A percentile compares a stretch with the other conserved stretches of the same genome.
Evolutionary conservation across 1,140 invertebrate species (phyloP).

Genomic region (Philopotamus ludificatus): DNA sequence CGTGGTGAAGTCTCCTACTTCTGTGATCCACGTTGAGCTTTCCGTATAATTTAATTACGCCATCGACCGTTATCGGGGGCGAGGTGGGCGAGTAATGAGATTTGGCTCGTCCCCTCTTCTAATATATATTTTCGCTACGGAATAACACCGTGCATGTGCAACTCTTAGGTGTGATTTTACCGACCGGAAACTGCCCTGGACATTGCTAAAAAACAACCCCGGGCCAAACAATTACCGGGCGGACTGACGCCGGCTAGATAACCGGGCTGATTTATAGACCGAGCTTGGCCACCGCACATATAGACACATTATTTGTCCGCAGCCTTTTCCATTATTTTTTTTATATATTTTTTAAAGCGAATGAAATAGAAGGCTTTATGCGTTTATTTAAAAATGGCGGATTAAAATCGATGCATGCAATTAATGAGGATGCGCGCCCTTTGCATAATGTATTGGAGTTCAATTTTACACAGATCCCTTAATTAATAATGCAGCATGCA

Average conservation of each 20-base stretch:
- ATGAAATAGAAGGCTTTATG: too few species aligned
- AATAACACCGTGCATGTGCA: background rate
- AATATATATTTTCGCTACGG: background rate
- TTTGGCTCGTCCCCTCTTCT: background rate
- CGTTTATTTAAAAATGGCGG: too few species aligned
- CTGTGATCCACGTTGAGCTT: background rate
- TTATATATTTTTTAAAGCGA: background rate
- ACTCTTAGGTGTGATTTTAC: background rate
- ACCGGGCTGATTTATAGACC: conserved; percentile 16
- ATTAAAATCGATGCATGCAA: too few species aligned
- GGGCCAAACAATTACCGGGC: conserved; percentile 29
- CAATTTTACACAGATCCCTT: too few species aligned
- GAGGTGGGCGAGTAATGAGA: background rate
- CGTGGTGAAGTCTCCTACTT: too few species aligned
- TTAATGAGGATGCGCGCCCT: too few species aligned
- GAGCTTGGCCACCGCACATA: background rate
- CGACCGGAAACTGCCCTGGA: background rate
- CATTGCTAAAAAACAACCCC: conserved; percentile 18
- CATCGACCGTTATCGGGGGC: background rate
- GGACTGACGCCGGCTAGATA: conserved; percentile 24
- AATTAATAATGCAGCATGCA: too few species aligned
- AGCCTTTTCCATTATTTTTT: background rate
- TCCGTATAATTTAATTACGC: background rate
- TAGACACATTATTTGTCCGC: background rate
- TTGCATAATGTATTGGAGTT: too few species aligned